Base-by-base conservation (phyloP, 2,888 invertebrate genomes). In the Volucella inanis region DNA sequence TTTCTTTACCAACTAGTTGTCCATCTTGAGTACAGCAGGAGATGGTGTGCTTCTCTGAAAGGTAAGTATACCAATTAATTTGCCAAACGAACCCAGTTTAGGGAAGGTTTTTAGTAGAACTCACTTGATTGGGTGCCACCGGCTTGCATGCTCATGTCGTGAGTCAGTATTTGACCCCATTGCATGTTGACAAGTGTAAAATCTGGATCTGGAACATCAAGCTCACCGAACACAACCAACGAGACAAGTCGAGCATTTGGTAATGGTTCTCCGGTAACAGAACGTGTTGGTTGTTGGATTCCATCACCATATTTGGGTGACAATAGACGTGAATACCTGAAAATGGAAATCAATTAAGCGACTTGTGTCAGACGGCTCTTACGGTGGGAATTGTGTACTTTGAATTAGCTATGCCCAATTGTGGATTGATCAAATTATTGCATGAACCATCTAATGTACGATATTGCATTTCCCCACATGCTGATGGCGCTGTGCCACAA, bases 371-470 rank as follows among this genome's bases (percentile, higher is more conserved):
- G 62, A 11, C 18, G n/a, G 49, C 11, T 47, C 8, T 47, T 14
- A 14, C 2, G 14, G 41, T 14, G 0, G 49, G 3, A 31, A 43
- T 47, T 15, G 38, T 15, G 38, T 87, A 90, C 88, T 94, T 94
- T 0, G 95, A 95, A 89, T 96, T 95, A 0, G 97, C 94, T 65
- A 94, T 93, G 12, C 99, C 99, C 94, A 96, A 95, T 8, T 94
- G 94, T 0, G 98, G 97, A 88, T 96, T 94, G 79, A 94, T 93
- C 62, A 96, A 92, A 92, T 99, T 99, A 91, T 99, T 99, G 91
- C 99, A 99, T 0, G 97, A 95, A 0, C 99, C 99, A 91, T 99
- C 99, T 84, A 96, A 94, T 0, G 96, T 94, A 62, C 97, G 93
- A 91, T 96, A 97, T 31, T 89, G 87, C 0, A 90, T 88, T 75